phyloP scores from a whole-genome alignment of 2,888 invertebrate species.

The Cerceris ruficornis region DNA sequence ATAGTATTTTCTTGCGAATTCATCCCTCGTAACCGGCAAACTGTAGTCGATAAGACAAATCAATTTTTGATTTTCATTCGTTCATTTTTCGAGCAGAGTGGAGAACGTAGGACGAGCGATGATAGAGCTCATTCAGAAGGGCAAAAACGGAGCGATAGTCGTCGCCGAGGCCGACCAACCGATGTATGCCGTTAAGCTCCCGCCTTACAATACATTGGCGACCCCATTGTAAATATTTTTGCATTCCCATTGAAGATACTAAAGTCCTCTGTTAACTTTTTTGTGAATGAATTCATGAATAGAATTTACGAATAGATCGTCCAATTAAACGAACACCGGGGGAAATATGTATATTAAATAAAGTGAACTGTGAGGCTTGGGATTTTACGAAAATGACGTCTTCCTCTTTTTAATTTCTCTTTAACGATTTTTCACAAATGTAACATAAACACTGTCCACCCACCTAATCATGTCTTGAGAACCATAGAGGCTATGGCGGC shows the following conservation, averaged over 20 bases:
- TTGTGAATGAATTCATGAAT: too few relatives aligned
- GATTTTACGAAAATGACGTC: too few relatives aligned
- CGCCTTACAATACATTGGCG: constrained; percentile 14
- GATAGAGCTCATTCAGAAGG: constrained; percentile 64
- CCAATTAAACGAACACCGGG: too few relatives aligned
- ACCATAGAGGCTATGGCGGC: too few relatives aligned
- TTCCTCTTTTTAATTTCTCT: too few relatives aligned
- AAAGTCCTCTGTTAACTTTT: background rate
- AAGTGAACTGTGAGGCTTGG: too few relatives aligned
- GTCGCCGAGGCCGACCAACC: constrained; percentile 62
- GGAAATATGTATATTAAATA: too few relatives aligned
- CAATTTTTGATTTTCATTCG: background rate
- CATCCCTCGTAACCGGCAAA: background rate
- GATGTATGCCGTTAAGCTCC: constrained; percentile 58
- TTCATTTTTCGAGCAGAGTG: constrained; percentile 41
- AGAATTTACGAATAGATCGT: too few relatives aligned
- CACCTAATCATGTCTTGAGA: too few relatives aligned
- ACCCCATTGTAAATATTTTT: background rate
- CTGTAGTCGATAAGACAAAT: background rate
- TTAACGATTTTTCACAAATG: too few relatives aligned
- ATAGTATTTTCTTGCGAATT: background rate
- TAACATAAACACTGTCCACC: too few relatives aligned
- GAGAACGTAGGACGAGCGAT: constrained; percentile 62
- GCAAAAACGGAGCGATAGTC: constrained; percentile 67
- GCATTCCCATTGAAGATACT: background rate